Evolutionary conservation across 2,113 vertebrate genomes (phyloP), one percentile per base, ranked within the genome.

Genomic region (Xenus cinereus): DNA sequence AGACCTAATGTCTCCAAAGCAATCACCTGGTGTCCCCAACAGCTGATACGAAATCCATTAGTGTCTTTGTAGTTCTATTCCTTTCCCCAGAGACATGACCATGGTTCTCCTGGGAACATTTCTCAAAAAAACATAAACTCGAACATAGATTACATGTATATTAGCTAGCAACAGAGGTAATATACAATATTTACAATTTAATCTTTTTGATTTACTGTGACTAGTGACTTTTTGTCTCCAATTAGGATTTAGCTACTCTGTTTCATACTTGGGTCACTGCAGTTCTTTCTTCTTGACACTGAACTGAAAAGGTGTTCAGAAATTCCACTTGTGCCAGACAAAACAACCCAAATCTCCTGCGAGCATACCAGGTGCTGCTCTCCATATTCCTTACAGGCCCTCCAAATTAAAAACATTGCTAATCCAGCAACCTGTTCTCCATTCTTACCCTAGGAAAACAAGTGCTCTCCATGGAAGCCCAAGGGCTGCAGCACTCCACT

Each of bases 291-390:
- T 76, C 69, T 26, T 69, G 84, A 48, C 6, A 12, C 3, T 76
- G 41, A 84, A 73, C 20, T 84, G 54, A 63, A 84, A 95, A 82
- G 41, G 16, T 54, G 66, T 76, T 85, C 35, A 87, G 66, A 84
- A 92, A 87, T 89, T 85, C 81, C 32, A 89, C 39, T 81, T 74
- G 84, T 80, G 84, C 63, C 80, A 87, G 71, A 76, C 41, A 87
- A 69, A 88, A 24, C 72, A 92, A n/a, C 56, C 27, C 46, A 56
- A 7, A 80, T 82, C 85, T 94, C 79, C 56, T 53, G 60, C 77
- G 41, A 91, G 10, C 53, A 41, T 82, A 37, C 26, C 77, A 84
- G 73, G 45, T 84, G 50, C 66, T 84, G 20, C 63, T 93, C 67
- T 94, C 67, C 10, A 14, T 46, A 23, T 80, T 95, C 35, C 43